phyloP scores from a whole-genome alignment of 2,888 invertebrate genomes.

The Catocala sponsa region DNA sequence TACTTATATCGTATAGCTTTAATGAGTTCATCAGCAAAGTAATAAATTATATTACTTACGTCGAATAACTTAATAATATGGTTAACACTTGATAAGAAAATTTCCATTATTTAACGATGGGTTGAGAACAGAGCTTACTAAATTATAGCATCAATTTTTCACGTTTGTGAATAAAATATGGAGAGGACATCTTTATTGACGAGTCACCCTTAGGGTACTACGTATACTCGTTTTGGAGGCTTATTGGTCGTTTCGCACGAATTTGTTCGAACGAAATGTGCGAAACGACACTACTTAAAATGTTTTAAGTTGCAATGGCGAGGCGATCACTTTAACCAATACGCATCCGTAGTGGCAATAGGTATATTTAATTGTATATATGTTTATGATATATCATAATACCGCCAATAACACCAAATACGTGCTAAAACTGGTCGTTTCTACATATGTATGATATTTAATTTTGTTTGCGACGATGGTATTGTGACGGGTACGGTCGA shows the following conservation, averaged over 20 bases:
- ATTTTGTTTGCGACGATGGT: constrained; percentile 19
- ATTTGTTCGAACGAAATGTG: no score
- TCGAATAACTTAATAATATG: constrained; percentile 16
- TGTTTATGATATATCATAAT: no score
- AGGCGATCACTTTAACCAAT: no score
- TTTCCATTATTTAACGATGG: constrained; percentile 1
- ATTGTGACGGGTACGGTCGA: constrained; percentile 31
- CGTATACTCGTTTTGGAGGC: no score
- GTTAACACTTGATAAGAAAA: constrained; percentile 10
- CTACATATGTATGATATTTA: neutral
- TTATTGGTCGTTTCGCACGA: no score
- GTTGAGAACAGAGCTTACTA: constrained; percentile 2
- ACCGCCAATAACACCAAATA: no score
- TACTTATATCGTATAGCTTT: constrained; percentile 3
- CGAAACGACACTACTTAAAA: no score
- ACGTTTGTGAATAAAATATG: neutral
- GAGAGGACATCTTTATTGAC: no score
- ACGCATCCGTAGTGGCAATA: no score
- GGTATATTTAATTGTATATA: no score
- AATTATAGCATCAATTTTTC: neutral
- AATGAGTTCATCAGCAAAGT: constrained; percentile 10
- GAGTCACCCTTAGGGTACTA: no score
- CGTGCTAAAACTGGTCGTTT: constrained; percentile 13
- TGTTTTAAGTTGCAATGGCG: no score
- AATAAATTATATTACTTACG: constrained; percentile 14